These are phyloP conservation scores for Brenthis hecate DNA, from an alignment of 2,888 invertebrate species.

Conservation along the genomic window DNA sequence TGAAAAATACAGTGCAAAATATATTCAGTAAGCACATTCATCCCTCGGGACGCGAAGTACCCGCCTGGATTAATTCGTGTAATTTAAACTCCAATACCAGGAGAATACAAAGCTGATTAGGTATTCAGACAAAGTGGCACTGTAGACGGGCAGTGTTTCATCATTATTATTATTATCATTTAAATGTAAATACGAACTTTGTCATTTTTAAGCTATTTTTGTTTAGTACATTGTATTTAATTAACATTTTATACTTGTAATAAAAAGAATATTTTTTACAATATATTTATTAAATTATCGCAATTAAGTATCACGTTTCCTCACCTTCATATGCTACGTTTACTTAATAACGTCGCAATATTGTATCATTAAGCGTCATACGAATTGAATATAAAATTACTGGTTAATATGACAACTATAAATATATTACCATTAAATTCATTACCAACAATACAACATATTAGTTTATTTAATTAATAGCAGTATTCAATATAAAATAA, in stretches of 20 bases:
- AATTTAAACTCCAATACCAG: slow-evolving; percentile 73
- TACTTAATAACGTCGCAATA: too few relatives aligned
- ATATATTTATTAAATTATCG: too few relatives aligned
- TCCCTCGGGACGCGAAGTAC: slow-evolving; percentile 56
- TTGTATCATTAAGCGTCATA: too few relatives aligned
- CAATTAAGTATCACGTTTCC: too few relatives aligned
- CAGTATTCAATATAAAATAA: not conserved
- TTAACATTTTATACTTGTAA: not conserved
- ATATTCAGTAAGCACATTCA: slow-evolving; percentile 50
- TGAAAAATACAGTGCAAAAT: slow-evolving; percentile 23
- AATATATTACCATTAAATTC: too few relatives aligned
- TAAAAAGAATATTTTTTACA: too few relatives aligned
- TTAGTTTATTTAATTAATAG: not conserved
- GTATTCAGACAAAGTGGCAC: slow-evolving; percentile 51
- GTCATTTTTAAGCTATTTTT: not conserved
- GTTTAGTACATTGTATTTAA: not conserved
- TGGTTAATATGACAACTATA: too few relatives aligned
- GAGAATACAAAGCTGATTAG: slow-evolving; percentile 65
- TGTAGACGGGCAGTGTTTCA: slow-evolving; percentile 42
- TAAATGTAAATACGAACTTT: not conserved
- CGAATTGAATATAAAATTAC: too few relatives aligned
- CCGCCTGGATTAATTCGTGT: slow-evolving; percentile 72
- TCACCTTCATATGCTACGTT: too few relatives aligned
- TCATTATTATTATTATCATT: slow-evolving; percentile 19
- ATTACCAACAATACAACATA: not conserved